Evolutionary conservation across 2,113 vertebrate species (phyloP).

Genomic region (Zapus hudsonius): DNA sequence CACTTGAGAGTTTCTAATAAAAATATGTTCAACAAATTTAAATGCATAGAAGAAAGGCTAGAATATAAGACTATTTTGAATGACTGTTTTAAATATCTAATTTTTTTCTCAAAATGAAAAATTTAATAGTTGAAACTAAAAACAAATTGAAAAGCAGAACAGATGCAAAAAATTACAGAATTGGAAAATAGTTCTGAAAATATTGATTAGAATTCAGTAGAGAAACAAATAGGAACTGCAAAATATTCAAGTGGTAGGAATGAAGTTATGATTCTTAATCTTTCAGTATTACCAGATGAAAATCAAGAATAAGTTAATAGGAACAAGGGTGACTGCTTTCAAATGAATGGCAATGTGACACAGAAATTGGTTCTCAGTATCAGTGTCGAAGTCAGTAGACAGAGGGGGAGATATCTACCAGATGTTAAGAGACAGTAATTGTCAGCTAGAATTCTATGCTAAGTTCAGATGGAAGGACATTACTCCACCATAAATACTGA

Average conservation of each 20-base stretch:
- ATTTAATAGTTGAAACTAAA: background rate
- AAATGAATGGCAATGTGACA: background rate
- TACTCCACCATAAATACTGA: no score
- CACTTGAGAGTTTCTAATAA: background rate
- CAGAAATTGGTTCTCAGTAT: background rate
- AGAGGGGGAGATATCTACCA: background rate
- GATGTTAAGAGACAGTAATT: background rate
- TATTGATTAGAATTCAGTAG: background rate
- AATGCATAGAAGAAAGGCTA: background rate
- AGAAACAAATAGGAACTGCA: background rate
- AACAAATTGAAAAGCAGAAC: background rate
- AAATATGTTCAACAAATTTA: slow-evolving; percentile 3
- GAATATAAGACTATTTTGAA: background rate
- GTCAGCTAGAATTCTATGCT: background rate
- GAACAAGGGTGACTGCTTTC: slow-evolving; percentile 4
- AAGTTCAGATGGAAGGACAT: background rate
- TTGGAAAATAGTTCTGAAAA: slow-evolving; percentile 18
- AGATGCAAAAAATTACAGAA: slow-evolving; percentile 32
- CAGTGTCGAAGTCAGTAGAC: background rate
- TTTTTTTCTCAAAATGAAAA: slow-evolving; percentile 36
- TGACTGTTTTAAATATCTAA: slow-evolving; percentile 31
- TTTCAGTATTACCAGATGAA: background rate
- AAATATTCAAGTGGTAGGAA: background rate
- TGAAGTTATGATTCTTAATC: background rate
- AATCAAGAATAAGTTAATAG: background rate